phyloP scores from a whole-genome alignment of 2,888 invertebrate genomes.

The Lomographa bimaculata region DNA sequence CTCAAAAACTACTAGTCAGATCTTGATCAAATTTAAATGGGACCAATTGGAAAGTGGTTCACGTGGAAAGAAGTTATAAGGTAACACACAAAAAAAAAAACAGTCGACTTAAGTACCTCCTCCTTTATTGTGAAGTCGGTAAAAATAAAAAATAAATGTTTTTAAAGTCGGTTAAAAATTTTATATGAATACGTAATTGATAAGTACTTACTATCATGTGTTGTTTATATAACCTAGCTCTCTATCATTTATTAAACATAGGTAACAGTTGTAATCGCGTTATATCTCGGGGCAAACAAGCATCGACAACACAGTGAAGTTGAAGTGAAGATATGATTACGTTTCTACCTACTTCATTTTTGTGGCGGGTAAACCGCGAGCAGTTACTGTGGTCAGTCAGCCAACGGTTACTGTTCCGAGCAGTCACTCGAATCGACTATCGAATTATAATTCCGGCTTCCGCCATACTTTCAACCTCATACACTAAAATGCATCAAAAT shows the following conservation, averaged over 20 bases:
- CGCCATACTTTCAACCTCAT: conserved; percentile 31
- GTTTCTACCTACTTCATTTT: conserved; percentile 34
- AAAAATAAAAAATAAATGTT: no score
- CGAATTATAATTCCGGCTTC: conserved; percentile 31
- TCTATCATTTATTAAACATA: conserved; percentile 8
- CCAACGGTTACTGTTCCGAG: conserved; percentile 38
- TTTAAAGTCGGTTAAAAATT: no score
- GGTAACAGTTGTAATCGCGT: conserved; percentile 26
- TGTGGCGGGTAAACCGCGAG: conserved; percentile 17
- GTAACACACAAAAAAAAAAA: no score
- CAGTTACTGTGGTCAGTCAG: conserved; percentile 31
- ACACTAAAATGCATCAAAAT: conserved; percentile 76
- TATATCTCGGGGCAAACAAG: conserved; percentile 38
- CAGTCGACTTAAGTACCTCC: no score
- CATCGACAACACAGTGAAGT: conserved; percentile 22
- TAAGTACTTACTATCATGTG: no score
- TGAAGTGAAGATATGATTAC: conserved; percentile 22
- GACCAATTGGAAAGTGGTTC: no score
- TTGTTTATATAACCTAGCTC: conserved; percentile 9
- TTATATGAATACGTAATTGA: no score
- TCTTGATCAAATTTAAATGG: no score
- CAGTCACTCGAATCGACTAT: conserved; percentile 31
- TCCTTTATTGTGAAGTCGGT: no score
- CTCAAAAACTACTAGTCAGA: no score
- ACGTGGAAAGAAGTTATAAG: no score